These are phyloP conservation scores for Dicentrarchus labrax DNA, from an alignment of 2,113 vertebrate species.

Conservation along the genomic window DNA sequence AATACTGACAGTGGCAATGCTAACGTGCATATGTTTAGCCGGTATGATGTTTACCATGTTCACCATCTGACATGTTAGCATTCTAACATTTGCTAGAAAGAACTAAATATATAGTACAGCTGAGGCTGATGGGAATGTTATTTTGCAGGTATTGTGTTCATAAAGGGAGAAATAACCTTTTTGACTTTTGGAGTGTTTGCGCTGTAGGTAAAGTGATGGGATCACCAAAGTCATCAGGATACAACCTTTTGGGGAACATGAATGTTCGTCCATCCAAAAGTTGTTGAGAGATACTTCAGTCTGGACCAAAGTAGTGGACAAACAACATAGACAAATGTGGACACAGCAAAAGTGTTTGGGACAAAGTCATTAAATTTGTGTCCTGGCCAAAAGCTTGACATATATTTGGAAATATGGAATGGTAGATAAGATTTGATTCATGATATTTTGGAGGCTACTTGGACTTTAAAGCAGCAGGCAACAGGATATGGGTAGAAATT, in stretches of 20 bases:
- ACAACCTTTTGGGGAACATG: too few species aligned
- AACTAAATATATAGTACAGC: neutral
- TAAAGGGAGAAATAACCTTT: neutral
- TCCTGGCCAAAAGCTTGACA: constrained; percentile 4
- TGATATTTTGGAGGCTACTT: constrained; percentile 3
- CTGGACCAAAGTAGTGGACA: neutral
- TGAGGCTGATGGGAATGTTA: neutral
- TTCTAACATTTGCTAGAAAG: too few species aligned
- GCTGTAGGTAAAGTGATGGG: neutral
- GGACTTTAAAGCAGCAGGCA: constrained; percentile 2
- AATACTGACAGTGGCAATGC: too few species aligned
- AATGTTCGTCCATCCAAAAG: neutral
- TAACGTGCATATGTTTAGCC: neutral
- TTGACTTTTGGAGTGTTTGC: too few species aligned
- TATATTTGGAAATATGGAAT: neutral
- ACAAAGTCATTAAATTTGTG: neutral
- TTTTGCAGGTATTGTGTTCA: neutral
- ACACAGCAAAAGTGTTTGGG: neutral
- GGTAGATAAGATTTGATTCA: constrained; percentile 15
- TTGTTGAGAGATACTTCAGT: neutral
- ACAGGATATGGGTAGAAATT: constrained; percentile 11
- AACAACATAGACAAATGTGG: neutral
- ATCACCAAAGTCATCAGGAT: neutral
- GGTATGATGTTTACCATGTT: neutral
- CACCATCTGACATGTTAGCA: too few species aligned